Percentiles rank a stretch among this genome's conserved stretches.
phyloP scores from a whole-genome alignment of 2,113 vertebrate species.

The Megaptera novaeangliae region DNA sequence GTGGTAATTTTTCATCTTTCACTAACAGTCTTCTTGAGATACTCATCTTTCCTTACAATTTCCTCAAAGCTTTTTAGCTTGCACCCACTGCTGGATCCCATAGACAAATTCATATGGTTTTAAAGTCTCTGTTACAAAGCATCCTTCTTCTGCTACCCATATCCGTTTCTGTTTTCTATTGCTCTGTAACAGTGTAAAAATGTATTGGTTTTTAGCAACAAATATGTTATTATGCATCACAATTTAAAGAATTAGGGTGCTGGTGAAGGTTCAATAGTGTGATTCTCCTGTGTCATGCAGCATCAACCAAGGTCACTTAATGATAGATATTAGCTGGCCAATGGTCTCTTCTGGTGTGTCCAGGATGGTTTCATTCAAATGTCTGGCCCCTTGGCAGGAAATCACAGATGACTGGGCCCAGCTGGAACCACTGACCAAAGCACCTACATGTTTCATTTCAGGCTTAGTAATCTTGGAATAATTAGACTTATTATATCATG shows the following conservation, averaged over 20 bases:
- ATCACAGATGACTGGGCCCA: not conserved
- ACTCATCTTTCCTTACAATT: not conserved
- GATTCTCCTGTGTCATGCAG: not conserved
- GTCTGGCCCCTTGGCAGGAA: not conserved
- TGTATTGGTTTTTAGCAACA: not conserved
- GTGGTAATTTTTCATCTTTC: not conserved
- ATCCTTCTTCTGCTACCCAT: not conserved
- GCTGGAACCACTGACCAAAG: not conserved
- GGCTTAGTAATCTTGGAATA: not conserved
- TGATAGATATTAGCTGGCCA: not conserved
- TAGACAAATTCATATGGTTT: not conserved
- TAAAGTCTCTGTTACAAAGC: not conserved
- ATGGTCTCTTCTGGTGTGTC: not conserved
- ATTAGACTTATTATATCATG: not conserved
- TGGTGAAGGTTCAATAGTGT: no score
- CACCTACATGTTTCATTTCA: not conserved
- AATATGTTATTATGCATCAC: not conserved
- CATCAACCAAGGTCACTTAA: not conserved
- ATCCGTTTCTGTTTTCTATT: not conserved
- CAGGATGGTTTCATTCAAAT: not conserved
- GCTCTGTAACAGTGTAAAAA: not conserved
- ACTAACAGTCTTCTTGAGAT: not conserved
- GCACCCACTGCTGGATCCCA: not conserved
- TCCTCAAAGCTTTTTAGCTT: not conserved
- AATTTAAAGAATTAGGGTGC: not conserved